These are phyloP conservation scores for Lepidothrix coronata DNA, from an alignment of 2,113 vertebrate genomes.

Conservation along the genomic window DNA sequence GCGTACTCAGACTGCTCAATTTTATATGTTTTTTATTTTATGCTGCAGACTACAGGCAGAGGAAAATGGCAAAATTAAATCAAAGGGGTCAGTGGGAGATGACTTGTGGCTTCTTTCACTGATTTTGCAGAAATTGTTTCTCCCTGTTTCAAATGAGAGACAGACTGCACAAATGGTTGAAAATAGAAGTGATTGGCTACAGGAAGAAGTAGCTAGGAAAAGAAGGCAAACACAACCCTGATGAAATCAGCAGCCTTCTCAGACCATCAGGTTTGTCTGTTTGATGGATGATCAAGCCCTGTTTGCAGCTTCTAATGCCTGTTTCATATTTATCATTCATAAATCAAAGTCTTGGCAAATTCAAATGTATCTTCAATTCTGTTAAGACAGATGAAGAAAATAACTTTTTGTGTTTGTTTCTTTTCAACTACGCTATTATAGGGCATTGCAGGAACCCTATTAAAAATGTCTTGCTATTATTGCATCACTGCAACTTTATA, in stretches of 20 bases:
- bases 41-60: not conserved
- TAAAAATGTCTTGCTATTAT: not conserved
- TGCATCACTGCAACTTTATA: not conserved
- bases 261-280: not conserved
- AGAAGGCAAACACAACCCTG: not conserved
- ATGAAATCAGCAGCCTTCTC: not conserved
- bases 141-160: not conserved
- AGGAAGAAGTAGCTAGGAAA: not conserved
- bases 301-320: not conserved
- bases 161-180: not conserved
- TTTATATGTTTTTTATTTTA: not conserved
- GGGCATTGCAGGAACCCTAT: not conserved
- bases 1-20: not conserved
- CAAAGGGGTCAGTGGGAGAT: not conserved
- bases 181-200: not conserved
- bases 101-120: not conserved
- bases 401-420: not conserved
- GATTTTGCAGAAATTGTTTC: not conserved
- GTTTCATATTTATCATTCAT: not conserved
- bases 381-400: not conserved
- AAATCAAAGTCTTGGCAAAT: not conserved
- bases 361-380: not conserved
- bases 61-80: not conserved
- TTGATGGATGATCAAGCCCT: not conserved
- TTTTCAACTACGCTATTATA: not conserved